Evolutionary conservation across 1,140 invertebrate species (phyloP), one percentile per base, ranked within the genome.

Genomic region (Chrysopa pallens): DNA sequence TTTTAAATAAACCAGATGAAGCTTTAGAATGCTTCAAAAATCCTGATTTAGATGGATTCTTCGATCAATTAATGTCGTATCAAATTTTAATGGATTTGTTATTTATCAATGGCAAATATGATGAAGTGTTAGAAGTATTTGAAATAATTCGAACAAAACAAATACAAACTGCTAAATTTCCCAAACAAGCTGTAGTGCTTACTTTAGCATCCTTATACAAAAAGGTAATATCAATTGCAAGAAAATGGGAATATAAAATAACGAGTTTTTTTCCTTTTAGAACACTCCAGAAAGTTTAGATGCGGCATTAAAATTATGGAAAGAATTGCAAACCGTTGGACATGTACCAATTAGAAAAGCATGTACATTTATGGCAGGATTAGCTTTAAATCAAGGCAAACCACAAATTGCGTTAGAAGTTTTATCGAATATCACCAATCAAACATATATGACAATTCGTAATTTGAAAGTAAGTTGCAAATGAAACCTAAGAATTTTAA

Each of bases 31-130:
- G 66, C 43, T 82, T 80, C 51, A 66, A 72, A 44, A 67, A 79
- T 53, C 62, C 70, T 4, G 59, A 67, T 29, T 61, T 81, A 8
- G 54, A 61, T 7, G 67, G 67, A 5, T 72, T 78, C 50, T 89
- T 86, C 60, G 72, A 82, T 58, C 84, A 89, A 56, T 50, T 78
- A 1, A 66, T 72, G 2, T 63, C 68, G 8, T 78, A 73, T 52
- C 74, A 80, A 49, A 66, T 88, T 39, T 50, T 85, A 6, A 56
- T 86, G 55, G 76, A 84, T 60, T 56, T 89, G 1, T 58, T 87
- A 0, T 85, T 71, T 50, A 73, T 73, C 36, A 72, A 84, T 57
- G 50, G 64, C 47, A 73, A 66, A 62, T 88, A 81, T 57, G 51
- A 75, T 29, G 72, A 86, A 39, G 69, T 84, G 35, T 59, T 76